Conservation (phyloP, 2,888 invertebrate genomes). For the Pachycephus smyrnensis region DNA sequence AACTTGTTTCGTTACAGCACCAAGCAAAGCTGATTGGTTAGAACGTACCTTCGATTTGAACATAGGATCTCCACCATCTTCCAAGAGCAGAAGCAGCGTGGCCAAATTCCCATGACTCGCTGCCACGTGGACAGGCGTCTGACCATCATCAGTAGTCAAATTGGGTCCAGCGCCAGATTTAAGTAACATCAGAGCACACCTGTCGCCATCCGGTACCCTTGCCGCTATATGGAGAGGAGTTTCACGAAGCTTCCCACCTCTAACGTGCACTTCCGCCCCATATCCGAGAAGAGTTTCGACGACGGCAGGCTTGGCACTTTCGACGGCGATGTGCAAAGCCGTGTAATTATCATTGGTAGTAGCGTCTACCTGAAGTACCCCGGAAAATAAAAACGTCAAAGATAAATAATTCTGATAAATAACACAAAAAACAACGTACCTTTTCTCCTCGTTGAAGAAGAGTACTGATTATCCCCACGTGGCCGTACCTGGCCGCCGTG, state of each 20-base stretch:
- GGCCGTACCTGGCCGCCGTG: slow-evolving; percentile 96
- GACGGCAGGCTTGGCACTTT: slow-evolving; percentile 92
- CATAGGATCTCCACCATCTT: slow-evolving; percentile 94
- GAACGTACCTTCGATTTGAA: slow-evolving; percentile 85
- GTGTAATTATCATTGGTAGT: slow-evolving; percentile 87
- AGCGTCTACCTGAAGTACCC: slow-evolving; percentile 55
- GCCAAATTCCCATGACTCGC: slow-evolving; percentile 91
- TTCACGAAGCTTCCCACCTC: slow-evolving; percentile 89
- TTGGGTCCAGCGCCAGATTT: slow-evolving; percentile 99
- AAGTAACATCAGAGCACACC: slow-evolving; percentile 95
- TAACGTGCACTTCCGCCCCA: slow-evolving; percentile 96
- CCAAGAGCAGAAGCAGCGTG: slow-evolving; percentile 86
- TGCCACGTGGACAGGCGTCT: slow-evolving; percentile 97
- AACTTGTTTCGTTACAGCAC: not conserved
- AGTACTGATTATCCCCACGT: slow-evolving; percentile 97
- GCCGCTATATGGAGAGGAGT: slow-evolving; percentile 98
- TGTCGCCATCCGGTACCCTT: slow-evolving; percentile 88
- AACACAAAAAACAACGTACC: slow-evolving; percentile 68
- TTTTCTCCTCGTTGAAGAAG: slow-evolving; percentile 95
- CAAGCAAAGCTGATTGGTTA: not conserved
- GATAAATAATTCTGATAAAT: not conserved
- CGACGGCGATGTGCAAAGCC: slow-evolving; percentile 96
- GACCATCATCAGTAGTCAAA: slow-evolving; percentile 93
- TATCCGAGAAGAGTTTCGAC: slow-evolving; percentile 96
- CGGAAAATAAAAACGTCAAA: not conserved